A percentile compares a stretch with the other conserved stretches of the same genome.
phyloP scores from a whole-genome alignment of 2,888 invertebrate species.

The Plebejus anna region DNA sequence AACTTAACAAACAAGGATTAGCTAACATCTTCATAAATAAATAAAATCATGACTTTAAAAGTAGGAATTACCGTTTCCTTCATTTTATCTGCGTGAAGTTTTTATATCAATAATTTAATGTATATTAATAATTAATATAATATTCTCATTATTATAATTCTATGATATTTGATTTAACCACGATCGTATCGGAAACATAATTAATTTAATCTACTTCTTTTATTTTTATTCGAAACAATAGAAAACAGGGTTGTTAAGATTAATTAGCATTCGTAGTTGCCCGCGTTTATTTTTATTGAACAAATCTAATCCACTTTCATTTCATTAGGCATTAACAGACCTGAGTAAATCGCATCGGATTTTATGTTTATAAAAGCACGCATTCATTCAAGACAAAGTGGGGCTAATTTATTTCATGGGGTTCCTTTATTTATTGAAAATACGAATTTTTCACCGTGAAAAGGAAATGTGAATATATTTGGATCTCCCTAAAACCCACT shows the following conservation, averaged over 20 bases:
- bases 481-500: constrained; percentile 77
- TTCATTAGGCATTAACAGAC: constrained; percentile 63
- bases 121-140: neutral
- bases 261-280: constrained; percentile 15
- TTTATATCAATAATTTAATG: neutral
- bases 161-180: neutral
- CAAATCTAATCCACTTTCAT: constrained; percentile 51
- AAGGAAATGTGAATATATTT: constrained; percentile 63
- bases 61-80: neutral
- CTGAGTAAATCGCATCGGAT: constrained; percentile 51
- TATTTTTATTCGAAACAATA: constrained; percentile 4
- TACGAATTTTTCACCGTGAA: constrained; percentile 56
- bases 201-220: neutral
- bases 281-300: constrained; percentile 24
- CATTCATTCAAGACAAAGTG: constrained; percentile 65
- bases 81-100: too few species aligned
- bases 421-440: constrained; percentile 63
- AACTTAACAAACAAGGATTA: neutral
- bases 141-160: neutral
- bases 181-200: neutral
- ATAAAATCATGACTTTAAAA: neutral
- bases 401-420: constrained; percentile 65
- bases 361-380: constrained; percentile 45
- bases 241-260: constrained; percentile 17
- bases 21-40: neutral